Evolutionary conservation across 2,797 vertebrate species (phyloP).

Genomic region (Chaetophractus vellerosus): DNA sequence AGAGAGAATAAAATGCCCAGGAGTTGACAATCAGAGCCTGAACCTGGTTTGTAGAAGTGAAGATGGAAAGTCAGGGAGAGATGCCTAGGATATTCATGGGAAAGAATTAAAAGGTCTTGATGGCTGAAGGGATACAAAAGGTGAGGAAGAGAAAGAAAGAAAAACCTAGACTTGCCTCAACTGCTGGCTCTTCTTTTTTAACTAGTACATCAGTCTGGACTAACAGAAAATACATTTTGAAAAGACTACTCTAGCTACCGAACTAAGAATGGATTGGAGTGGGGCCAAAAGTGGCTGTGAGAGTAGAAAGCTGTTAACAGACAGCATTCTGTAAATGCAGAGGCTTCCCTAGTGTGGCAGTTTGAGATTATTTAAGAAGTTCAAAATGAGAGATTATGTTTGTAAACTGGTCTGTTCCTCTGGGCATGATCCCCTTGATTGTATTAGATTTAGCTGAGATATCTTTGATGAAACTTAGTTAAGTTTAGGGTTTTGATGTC

Average conservation of each 20-base stretch:
- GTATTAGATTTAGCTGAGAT: no score
- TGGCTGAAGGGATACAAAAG: background rate
- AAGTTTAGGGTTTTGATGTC: no score
- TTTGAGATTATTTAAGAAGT: no score
- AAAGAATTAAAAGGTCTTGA: background rate
- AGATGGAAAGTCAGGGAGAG: background rate
- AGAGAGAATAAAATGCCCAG: background rate
- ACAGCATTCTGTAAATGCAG: background rate
- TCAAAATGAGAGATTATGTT: no score
- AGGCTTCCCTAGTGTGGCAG: no score
- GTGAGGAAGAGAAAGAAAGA: background rate
- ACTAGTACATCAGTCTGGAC: background rate
- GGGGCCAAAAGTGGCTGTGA: background rate
- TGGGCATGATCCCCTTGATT: no score
- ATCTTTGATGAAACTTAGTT: no score
- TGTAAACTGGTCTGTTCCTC: no score
- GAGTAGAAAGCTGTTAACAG: background rate
- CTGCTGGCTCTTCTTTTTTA: constrained; percentile 5
- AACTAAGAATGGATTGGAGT: background rate
- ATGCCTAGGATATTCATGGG: background rate
- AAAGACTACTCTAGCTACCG: background rate
- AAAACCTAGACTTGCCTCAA: background rate
- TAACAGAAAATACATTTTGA: constrained; percentile 11
- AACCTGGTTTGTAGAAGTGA: background rate
- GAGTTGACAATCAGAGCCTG: background rate